Evolutionary conservation across 2,797 vertebrate species (phyloP).

Genomic region (Bovichtus diacanthus): DNA sequence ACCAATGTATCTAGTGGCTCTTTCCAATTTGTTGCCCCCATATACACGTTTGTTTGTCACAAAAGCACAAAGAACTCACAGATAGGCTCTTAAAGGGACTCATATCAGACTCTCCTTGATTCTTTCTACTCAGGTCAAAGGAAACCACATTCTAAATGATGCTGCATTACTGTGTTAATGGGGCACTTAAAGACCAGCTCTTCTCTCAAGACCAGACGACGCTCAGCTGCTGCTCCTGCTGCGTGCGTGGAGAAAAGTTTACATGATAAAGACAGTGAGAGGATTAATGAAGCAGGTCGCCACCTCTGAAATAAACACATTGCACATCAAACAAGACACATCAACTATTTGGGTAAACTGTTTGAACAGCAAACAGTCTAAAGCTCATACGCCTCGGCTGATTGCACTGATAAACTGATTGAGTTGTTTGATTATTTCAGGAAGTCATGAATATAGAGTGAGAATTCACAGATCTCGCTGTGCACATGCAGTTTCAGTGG

Average conservation of each 20-base stretch:
- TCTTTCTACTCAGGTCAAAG: slow-evolving; percentile 58
- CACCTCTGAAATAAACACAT: slow-evolving; percentile 69
- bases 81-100: not conserved
- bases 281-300: slow-evolving; percentile 50
- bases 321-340: slow-evolving; percentile 72
- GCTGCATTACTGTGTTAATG: slow-evolving; percentile 52
- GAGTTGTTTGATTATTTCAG: slow-evolving; percentile 53
- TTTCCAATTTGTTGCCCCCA: not conserved
- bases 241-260: slow-evolving; percentile 49
- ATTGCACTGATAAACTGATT: slow-evolving; percentile 48
- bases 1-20: not conserved
- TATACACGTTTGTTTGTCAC: slow-evolving; percentile 7
- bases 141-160: slow-evolving; percentile 28
- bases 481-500: not conserved
- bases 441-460: slow-evolving; percentile 47
- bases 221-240: slow-evolving; percentile 55
- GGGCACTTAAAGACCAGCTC: slow-evolving; percentile 33
- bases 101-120: slow-evolving; percentile 15
- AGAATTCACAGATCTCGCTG: slow-evolving; percentile 3
- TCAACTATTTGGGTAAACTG: slow-evolving; percentile 57
- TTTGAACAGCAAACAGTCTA: slow-evolving; percentile 63
- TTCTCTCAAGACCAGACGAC: slow-evolving; percentile 56
- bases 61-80: slow-evolving; percentile 14
- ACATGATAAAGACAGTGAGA: slow-evolving; percentile 74
- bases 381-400: slow-evolving; percentile 55